Base-by-base conservation (phyloP, 2,888 invertebrate genomes). In the Drosophila multiciliata region DNA sequence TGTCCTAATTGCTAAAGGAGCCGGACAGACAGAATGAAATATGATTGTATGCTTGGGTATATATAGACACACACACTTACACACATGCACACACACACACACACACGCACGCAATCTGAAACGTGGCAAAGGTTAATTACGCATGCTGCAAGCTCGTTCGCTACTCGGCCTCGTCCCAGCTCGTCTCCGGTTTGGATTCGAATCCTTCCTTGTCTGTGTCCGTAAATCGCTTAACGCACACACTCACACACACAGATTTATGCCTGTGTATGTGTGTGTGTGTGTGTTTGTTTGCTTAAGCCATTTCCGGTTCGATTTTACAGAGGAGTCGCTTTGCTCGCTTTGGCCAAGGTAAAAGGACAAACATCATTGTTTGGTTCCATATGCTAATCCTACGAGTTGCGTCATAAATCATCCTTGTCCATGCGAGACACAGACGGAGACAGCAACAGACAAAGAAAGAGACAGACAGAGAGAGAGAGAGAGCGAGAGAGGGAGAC, bases 261-360 rank as follows among this genome's bases (percentile, higher is more conserved):
- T 15, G 45, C 23, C 8, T 45, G 23, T 58, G 52, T 53, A 15
- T 57, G 36, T 57, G 29, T 53, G 54, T 45, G 20, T 58, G 38
- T 63, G 53, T 66, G 58, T 49, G 52, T 74, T 57, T 72, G 83
- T 86, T 83, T 83, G 78, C 75, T 83, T 88, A 83, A 85, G 85
- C 89, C 87, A 89, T 88, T 85, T 87, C 84, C 85, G 78, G 89
- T 88, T 85, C 87, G 87, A 85, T 85, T 85, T 87, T 88, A 70
- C 55, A 64, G 32, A 42, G 63, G 29, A 54, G 55, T 57, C 38
- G 63, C 20, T 15, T 35, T 15, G 53, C 70, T 40, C 26, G 70
- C 42, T 49, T 29, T 55, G 53, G 59, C 42, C 54, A 23, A 45
- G 29, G 38, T 38, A 52, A 69, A 72, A 71, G 84, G 71, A 81